Percentiles rank a stretch among this genome's conserved stretches.
These are phyloP conservation scores for Chelidonichthys spinosus DNA, from an alignment of 2,797 vertebrate species.

Conservation along the genomic window DNA sequence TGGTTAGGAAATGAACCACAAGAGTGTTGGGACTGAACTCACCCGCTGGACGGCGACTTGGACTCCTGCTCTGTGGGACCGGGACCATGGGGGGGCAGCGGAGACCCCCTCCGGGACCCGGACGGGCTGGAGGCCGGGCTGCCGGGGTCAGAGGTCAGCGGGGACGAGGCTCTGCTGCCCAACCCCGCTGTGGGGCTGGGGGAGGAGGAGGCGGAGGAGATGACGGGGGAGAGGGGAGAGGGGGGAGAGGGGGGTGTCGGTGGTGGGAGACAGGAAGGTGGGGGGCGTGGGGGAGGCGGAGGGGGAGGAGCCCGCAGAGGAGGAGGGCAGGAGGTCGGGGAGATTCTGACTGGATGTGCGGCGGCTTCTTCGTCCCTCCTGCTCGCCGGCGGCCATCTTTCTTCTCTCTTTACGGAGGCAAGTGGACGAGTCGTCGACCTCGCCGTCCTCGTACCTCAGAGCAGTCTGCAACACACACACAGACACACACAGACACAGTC, in stretches of 20 bases:
- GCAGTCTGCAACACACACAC: conserved; percentile 73
- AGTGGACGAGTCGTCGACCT: conserved; percentile 74
- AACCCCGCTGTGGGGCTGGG: conserved; percentile 6
- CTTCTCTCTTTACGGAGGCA: conserved; percentile 80
- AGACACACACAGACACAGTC: neutral
- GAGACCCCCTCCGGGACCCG: conserved; percentile 56
- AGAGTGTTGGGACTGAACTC: conserved; percentile 39
- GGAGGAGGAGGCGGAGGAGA: conserved; percentile 12
- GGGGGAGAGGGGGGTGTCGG: conserved; percentile 13
- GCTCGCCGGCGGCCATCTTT: conserved; percentile 70
- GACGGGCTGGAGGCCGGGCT: conserved; percentile 57
- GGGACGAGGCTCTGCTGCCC: conserved; percentile 46
- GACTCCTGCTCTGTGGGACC: conserved; percentile 36
- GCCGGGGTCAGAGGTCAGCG: conserved; percentile 49
- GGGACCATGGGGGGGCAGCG: conserved; percentile 57
- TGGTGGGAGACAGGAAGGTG: conserved; percentile 22
- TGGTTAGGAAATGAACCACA: too few relatives aligned
- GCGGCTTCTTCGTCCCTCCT: conserved; percentile 78
- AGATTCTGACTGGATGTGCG: conserved; percentile 74
- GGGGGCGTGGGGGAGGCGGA: conserved; percentile 25
- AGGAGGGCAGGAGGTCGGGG: conserved; percentile 43
- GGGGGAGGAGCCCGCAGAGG: conserved; percentile 30
- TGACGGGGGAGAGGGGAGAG: neutral
- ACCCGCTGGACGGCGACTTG: conserved; percentile 50
- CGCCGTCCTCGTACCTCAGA: conserved; percentile 85